A percentile compares a stretch with the other conserved stretches of the same genome.
Evolutionary conservation across 2,888 invertebrate genomes (phyloP).

Genomic region (Lasioglossum calceatum): DNA sequence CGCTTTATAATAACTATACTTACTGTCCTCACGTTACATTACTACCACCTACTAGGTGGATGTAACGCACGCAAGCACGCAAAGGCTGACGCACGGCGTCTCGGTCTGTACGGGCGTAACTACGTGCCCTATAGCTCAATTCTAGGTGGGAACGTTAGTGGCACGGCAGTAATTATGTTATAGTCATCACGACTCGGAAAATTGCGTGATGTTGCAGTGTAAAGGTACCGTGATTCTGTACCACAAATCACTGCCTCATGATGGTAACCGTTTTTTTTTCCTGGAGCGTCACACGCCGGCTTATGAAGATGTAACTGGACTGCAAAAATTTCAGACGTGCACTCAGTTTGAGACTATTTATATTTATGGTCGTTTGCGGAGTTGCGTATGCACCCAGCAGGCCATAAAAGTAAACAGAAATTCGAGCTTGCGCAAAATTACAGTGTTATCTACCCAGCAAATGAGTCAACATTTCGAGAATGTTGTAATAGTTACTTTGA

Average conservation of each 20-base stretch:
- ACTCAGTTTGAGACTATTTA: neutral
- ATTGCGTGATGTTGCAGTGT: constrained; percentile 60
- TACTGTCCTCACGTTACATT: constrained; percentile 74
- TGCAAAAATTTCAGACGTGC: neutral
- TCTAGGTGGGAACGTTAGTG: constrained; percentile 54
- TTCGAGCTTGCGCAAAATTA: neutral
- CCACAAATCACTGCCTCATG: constrained; percentile 60
- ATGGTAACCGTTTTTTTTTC: constrained; percentile 37
- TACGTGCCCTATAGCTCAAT: constrained; percentile 54
- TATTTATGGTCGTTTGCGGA: neutral
- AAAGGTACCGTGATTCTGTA: constrained; percentile 56
- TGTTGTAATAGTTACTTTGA: neutral
- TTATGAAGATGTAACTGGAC: neutral
- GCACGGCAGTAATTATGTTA: constrained; percentile 68
- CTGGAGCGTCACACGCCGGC: neutral
- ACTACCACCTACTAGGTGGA: constrained; percentile 57
- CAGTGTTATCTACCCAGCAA: neutral
- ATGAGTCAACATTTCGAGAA: neutral
- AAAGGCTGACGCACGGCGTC: constrained; percentile 46
- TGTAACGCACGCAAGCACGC: constrained; percentile 74
- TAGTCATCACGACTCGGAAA: constrained; percentile 67
- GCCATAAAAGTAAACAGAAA: neutral
- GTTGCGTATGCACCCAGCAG: neutral
- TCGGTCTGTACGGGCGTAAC: constrained; percentile 36
- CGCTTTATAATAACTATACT: constrained; percentile 78